Evolutionary conservation across 2,113 vertebrate species (phyloP), one percentile per base, ranked within the genome.

Genomic region (Lontra canadensis): DNA sequence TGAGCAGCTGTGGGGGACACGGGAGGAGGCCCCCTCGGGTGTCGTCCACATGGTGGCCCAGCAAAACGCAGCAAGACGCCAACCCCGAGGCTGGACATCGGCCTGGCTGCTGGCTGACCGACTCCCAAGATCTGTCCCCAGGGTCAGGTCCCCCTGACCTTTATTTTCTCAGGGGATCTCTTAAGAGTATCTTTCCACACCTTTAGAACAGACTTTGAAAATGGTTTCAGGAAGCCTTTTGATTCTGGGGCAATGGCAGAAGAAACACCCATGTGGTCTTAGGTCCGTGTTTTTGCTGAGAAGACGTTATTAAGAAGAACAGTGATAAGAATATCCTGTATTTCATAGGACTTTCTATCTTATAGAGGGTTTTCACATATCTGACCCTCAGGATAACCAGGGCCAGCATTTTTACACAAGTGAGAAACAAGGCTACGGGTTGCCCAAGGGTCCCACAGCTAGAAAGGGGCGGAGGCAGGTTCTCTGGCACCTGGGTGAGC

Each of bases 271-370:
- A 10, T 0, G 0, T 65, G 61, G 61, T 26, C 95, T 61, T 1
- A 15, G 2, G 23, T 26, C 31, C 15, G 52, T 73, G 44, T 42
- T 79, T 92, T 93, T 67, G 57, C 88, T 26, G 1, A 39, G 47
- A 84, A 59, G 57, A 39, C 80, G 31, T 81, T 80, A 52, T 42
- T 18, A 63, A 65, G 39, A 78, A 67, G 63, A 1, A 31, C 1
- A 55, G 52, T 74, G 25, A 47, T 59, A 4, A 67, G 3, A n/a
- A 23, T 4, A 42, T 21, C 42, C n/a, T 2, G 0, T 36, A 85
- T 47, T 55, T 63, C 52, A 10, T 0, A 63, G 59, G 31, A 63
- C 8, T 57, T 67, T 29, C 34, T 49, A 1, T 44, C 59, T 36
- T 20, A 36, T 13, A 5, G 39, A 25, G 59, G 25, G 57, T 42